Percentiles rank a stretch among this genome's conserved stretches.
phyloP scores from a whole-genome alignment of 2,113 vertebrate species.

The Progne subis region DNA sequence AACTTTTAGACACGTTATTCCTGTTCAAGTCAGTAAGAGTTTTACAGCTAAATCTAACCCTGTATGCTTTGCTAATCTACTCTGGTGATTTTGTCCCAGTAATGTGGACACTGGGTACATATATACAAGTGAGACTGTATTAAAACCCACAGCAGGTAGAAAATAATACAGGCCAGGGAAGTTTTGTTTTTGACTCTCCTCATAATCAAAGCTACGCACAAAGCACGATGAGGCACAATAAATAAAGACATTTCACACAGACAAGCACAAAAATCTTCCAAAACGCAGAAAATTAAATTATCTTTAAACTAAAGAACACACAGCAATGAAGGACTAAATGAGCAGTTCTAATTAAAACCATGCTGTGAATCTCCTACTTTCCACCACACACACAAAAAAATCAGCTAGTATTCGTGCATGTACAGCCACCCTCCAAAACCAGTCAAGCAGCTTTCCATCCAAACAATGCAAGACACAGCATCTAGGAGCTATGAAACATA shows the following conservation, averaged over 20 bases:
- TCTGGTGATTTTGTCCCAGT: not conserved
- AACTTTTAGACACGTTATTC: not conserved
- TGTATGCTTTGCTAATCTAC: not conserved
- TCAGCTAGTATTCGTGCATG: not conserved
- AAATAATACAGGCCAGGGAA: not conserved
- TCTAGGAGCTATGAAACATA: not conserved
- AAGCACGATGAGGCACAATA: conserved; percentile 20
- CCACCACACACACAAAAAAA: not conserved
- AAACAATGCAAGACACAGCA: not conserved
- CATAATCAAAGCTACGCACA: conserved; percentile 3
- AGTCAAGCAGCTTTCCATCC: conserved; percentile 23
- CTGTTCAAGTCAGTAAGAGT: not conserved
- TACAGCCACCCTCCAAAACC: not conserved
- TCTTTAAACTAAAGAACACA: conserved; percentile 17
- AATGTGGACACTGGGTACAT: not conserved
- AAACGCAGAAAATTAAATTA: conserved; percentile 56
- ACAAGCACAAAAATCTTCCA: not conserved
- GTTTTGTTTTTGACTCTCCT: not conserved
- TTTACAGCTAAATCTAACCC: not conserved
- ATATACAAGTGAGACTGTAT: not conserved
- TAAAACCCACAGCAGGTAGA: conserved; percentile 59
- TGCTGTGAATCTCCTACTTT: conserved; percentile 34
- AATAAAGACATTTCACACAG: conserved; percentile 54
- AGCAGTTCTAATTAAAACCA: conserved; percentile 63
- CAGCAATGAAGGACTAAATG: conserved; percentile 44